phyloP scores from a whole-genome alignment of 2,888 invertebrate species.

The Lasius platythorax region DNA sequence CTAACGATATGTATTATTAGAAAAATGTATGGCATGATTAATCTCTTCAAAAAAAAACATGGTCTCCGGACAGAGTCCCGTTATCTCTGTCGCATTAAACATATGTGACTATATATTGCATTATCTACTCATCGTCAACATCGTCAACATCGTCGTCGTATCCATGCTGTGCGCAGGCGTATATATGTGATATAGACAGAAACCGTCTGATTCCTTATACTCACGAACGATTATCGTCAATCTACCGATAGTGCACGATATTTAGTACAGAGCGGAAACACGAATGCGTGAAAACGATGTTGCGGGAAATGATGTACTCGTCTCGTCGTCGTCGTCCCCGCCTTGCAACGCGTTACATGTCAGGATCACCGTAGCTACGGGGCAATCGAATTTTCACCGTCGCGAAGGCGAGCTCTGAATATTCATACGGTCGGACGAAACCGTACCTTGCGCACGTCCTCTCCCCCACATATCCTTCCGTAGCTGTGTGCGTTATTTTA shows the following conservation, averaged over 20 bases:
- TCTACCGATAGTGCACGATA: constrained; percentile 54
- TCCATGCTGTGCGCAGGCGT: constrained; percentile 9
- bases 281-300: constrained; percentile 52
- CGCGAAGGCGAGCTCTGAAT: constrained; percentile 74
- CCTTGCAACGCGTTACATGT: constrained; percentile 36
- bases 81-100: constrained; percentile 11
- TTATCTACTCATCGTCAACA: neutral
- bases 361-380: constrained; percentile 68
- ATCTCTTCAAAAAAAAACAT: constrained; percentile 13
- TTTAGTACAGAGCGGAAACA: constrained; percentile 56
- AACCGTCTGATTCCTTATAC: constrained; percentile 66
- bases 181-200: constrained; percentile 47
- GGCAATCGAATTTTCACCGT: constrained; percentile 77
- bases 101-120: neutral
- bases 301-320: constrained; percentile 28
- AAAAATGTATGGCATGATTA: constrained; percentile 1
- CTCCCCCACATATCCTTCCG: neutral
- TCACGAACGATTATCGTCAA: constrained; percentile 72
- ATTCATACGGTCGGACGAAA: constrained; percentile 71
- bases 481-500: constrained; percentile 58
- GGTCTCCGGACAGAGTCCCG: neutral
- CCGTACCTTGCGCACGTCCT: constrained; percentile 63
- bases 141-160: neutral
- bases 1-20: neutral
- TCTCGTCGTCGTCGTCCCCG: constrained; percentile 25